Base-by-base conservation (phyloP, 2,888 invertebrate genomes). In the Cephus pulcher region DNA sequence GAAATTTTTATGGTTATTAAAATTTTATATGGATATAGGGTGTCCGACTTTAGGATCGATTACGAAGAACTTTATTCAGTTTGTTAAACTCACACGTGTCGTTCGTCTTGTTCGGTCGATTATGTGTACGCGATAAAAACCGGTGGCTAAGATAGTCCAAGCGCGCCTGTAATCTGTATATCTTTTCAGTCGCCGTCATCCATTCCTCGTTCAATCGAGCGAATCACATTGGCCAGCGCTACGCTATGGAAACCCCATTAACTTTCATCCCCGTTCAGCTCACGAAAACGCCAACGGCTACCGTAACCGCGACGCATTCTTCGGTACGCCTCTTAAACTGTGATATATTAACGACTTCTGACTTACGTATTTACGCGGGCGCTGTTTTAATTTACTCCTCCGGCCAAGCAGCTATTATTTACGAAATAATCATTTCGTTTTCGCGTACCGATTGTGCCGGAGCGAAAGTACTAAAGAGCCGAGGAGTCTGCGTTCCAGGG, bases 361-460 rank as follows among this genome's bases (percentile, higher is more conserved):
- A 82, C 80, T 81, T 78, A 79, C 81, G 56, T 56, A 56, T 56
- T 56, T 56, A 56, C 56, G 77, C 74, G 75, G 40, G 76, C 70
- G 75, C 79, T 78, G 80, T 82, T 81, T 80, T 79, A 80, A 82
- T 82, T 84, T 81, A 78, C 79, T 81, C 75, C 79, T 35, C 78
- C 40, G 76, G 77, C 75, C 79, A 79, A 76, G 78, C 74, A 78
- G 75, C 80, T 77, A 80, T 80, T 82, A 79, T 82, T 82, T 79
- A 35, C 76, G 78, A 80, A 82, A 82, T 78, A 80, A 80, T 80
- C 80, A 79, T 80, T 75, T 77, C 80, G 78, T 77, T 79, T 79
- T 80, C 79, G 77, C 80, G 76, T 78, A 74, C 70, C 78, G 77
- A 74, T 73, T 77, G 77, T 75, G 77, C 76, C 56, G 76, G 33